Conservation (phyloP, 2,888 invertebrate genomes). For the Eurois occulta region DNA sequence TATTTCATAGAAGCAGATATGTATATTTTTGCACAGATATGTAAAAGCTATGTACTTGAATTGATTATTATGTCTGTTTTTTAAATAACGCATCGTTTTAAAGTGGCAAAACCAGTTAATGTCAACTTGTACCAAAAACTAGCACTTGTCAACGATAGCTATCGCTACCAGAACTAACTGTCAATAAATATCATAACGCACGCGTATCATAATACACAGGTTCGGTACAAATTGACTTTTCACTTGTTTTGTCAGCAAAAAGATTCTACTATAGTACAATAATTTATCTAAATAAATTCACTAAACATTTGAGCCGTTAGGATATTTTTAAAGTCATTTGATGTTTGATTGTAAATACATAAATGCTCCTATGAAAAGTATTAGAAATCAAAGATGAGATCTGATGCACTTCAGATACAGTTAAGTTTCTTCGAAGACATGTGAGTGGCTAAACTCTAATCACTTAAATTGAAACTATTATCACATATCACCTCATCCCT, state of each 20-base stretch:
- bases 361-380: conserved; percentile 86
- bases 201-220: background rate
- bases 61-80: conserved; percentile 17
- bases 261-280: background rate
- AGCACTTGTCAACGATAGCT: background rate
- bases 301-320: conserved; percentile 39
- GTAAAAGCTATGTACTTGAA: conserved; percentile 64
- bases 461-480: conserved; percentile 84
- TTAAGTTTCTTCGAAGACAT: conserved; percentile 70
- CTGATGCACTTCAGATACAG: conserved; percentile 69
- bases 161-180: background rate
- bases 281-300: conserved; percentile 11
- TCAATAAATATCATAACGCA: background rate
- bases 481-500: conserved; percentile 85
- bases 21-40: conserved; percentile 81
- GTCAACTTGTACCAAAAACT: background rate
- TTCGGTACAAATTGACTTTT: background rate
- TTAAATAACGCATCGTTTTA: conserved; percentile 8
- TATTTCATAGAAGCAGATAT: conserved; percentile 88
- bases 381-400: conserved; percentile 74
- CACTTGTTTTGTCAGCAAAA: background rate
- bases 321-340: conserved; percentile 12
- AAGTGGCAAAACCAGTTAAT: background rate
- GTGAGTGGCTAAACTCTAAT: conserved; percentile 73
- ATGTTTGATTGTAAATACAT: conserved; percentile 67